Evolutionary conservation across 2,888 invertebrate genomes (phyloP).

Genomic region (Rhingia rostrata): DNA sequence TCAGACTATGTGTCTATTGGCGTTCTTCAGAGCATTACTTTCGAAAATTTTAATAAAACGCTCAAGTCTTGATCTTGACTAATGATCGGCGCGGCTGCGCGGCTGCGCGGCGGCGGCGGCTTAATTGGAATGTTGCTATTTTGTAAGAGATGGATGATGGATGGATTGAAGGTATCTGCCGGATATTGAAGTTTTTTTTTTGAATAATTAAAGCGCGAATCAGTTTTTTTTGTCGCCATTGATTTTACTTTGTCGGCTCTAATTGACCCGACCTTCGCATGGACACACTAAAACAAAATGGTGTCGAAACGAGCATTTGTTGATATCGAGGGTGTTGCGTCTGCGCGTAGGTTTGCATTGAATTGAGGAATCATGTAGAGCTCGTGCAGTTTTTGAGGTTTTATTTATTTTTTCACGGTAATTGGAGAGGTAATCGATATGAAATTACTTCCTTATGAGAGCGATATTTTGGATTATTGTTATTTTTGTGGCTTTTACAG

Average conservation of each 20-base stretch:
- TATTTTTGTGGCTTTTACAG: constrained; percentile 8
- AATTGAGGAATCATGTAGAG: constrained; percentile 1
- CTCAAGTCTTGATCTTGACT: constrained; percentile 49
- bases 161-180: constrained; percentile 32
- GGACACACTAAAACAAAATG: not conserved
- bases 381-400: constrained; percentile 13
- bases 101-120: too few relatives aligned
- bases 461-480: not conserved
- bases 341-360: not conserved
- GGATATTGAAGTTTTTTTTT: constrained; percentile 41
- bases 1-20: constrained; percentile 12
- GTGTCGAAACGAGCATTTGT: constrained; percentile 3
- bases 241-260: constrained; percentile 4
- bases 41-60: constrained; percentile 18
- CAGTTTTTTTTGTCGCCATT: not conserved
- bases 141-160: constrained; percentile 19
- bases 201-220: constrained; percentile 29
- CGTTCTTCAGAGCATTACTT: constrained; percentile 17
- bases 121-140: constrained; percentile 6
- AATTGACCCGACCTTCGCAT: constrained; percentile 44
- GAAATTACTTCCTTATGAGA: constrained; percentile 38
- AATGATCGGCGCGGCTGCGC: constrained; percentile 17
- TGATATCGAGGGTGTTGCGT: not conserved
- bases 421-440: constrained; percentile 33
- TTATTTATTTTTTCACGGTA: constrained; percentile 2